These are phyloP conservation scores for Polyommatus icarus DNA, from an alignment of 2,888 invertebrate species.

Conservation along the genomic window DNA sequence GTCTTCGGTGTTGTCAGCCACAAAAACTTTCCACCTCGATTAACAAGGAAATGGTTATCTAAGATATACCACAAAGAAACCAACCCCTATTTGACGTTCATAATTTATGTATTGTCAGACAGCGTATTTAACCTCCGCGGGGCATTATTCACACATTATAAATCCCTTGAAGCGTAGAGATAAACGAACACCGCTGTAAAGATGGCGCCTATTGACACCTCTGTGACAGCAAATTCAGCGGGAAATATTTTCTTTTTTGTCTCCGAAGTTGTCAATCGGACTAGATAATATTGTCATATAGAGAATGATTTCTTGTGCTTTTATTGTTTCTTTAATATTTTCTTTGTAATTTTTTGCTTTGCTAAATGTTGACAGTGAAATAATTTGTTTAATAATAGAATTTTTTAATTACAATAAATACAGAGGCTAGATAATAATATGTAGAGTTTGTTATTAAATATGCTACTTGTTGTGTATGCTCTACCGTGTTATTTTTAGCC, in stretches of 20 bases:
- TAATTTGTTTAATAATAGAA: neutral
- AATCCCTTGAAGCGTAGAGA: conserved; percentile 70
- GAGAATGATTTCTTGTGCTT: conserved; percentile 32
- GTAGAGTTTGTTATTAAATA: no score
- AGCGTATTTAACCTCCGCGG: conserved; percentile 67
- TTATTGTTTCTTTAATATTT: conserved; percentile 34
- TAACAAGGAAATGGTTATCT: conserved; percentile 72
- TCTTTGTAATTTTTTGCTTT: neutral
- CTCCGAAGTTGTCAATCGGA: conserved; percentile 34
- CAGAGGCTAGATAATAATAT: neutral
- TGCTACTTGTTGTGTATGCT: no score
- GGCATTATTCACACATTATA: conserved; percentile 78
- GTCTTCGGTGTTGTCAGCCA: conserved; percentile 35
- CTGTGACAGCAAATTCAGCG: conserved; percentile 67
- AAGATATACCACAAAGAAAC: conserved; percentile 50
- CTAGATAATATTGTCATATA: neutral
- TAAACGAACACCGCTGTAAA: conserved; percentile 64
- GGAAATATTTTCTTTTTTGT: conserved; percentile 46
- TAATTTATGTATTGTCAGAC: conserved; percentile 77
- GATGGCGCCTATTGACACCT: conserved; percentile 60
- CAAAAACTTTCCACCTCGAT: conserved; percentile 63
- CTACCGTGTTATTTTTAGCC: no score
- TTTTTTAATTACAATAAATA: neutral
- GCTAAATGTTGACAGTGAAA: neutral
- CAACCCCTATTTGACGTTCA: conserved; percentile 57